Percentiles rank a stretch among this genome's conserved stretches.
Conservation (phyloP, 2,797 vertebrate genomes). For the Cryptoblepharus egeriae region DNA sequence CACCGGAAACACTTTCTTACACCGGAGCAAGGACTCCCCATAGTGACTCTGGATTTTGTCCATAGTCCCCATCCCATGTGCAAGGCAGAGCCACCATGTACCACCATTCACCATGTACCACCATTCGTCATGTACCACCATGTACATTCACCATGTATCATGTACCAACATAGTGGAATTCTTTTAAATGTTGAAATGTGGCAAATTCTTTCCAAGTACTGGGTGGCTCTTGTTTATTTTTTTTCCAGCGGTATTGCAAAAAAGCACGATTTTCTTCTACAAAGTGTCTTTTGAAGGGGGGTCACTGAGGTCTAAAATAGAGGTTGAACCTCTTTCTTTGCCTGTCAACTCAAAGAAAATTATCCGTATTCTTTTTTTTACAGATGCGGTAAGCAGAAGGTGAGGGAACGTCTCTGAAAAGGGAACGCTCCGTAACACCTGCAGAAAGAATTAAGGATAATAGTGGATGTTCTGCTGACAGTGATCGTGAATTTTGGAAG, state of each 20-base stretch:
- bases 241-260: not conserved
- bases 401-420: not conserved
- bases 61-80: too few species aligned
- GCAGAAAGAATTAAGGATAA: not conserved
- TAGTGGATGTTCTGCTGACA: not conserved
- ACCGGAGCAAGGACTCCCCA: too few species aligned
- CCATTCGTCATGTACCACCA: too few species aligned
- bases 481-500: not conserved
- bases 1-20: too few species aligned
- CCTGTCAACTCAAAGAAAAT: not conserved
- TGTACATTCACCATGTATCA: too few species aligned
- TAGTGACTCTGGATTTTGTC: too few species aligned
- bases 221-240: too few species aligned
- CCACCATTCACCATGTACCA: too few species aligned
- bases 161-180: too few species aligned
- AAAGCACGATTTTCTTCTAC: not conserved
- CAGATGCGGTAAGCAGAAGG: not conserved
- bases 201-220: not conserved
- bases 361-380: not conserved
- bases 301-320: not conserved
- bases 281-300: not conserved
- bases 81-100: too few species aligned
- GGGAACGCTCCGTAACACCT: not conserved
- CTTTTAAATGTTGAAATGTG: not conserved
- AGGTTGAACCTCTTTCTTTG: not conserved